phyloP scores from a whole-genome alignment of 1,140 invertebrate genomes.

The Anastrepha obliqua region DNA sequence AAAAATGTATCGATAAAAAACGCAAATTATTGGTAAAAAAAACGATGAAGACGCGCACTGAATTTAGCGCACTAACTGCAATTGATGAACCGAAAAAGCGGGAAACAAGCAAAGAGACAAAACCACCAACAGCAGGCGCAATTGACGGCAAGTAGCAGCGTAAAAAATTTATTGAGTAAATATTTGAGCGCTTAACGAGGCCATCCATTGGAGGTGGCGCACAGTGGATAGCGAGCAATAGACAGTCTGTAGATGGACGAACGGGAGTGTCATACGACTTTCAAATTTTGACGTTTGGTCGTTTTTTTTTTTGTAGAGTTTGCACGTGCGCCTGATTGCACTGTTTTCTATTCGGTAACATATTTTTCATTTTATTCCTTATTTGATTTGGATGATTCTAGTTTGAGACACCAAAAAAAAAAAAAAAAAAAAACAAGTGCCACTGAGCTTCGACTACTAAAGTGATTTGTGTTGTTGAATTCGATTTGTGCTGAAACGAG shows the following conservation, averaged over 20 bases:
- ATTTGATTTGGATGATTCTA: constrained; percentile 3
- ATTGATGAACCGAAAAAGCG: constrained; percentile 46
- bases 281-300: constrained; percentile 24
- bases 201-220: background rate
- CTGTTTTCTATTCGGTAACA: background rate
- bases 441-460: constrained; percentile 17
- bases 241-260: background rate
- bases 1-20: constrained; percentile 27
- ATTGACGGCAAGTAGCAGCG: background rate
- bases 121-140: constrained; percentile 3
- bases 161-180: constrained; percentile 53
- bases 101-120: background rate
- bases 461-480: constrained; percentile 39
- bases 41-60: constrained; percentile 21
- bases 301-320: background rate
- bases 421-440: background rate
- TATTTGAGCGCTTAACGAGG: constrained; percentile 52
- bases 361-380: background rate
- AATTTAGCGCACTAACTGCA: constrained; percentile 44
- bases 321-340: constrained; percentile 19
- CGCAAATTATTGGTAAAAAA: constrained; percentile 3
- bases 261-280: background rate
- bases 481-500: constrained; percentile 13
- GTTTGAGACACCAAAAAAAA: too few relatives aligned
- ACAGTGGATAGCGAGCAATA: too few relatives aligned